Conservation (phyloP, 2,797 vertebrate species). For the Sebastes trivittatus region DNA sequence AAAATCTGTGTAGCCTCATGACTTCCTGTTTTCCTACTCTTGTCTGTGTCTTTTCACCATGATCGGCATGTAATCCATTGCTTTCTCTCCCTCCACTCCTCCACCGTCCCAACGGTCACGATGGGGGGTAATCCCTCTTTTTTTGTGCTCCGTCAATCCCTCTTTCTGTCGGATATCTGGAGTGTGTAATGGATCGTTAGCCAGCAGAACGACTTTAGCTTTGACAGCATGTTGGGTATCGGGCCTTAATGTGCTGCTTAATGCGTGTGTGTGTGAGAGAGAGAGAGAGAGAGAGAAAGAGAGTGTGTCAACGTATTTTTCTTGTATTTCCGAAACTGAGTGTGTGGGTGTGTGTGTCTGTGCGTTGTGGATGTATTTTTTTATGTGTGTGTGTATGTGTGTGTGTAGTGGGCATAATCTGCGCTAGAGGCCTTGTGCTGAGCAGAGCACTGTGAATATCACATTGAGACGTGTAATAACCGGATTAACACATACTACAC, state of each 20-base stretch:
- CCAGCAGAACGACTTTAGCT: conserved; percentile 69
- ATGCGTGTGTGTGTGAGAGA: conserved; percentile 32
- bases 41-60: conserved; percentile 28
- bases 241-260: conserved; percentile 55
- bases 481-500: conserved; percentile 71
- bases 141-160: conserved; percentile 59
- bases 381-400: conserved; percentile 3
- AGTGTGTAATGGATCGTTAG: conserved; percentile 76
- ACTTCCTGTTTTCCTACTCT: conserved; percentile 17
- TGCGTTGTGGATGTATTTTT: neutral
- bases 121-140: conserved; percentile 59
- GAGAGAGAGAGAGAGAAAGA: neutral
- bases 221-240: conserved; percentile 56
- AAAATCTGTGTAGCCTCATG: conserved; percentile 4
- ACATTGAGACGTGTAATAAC: conserved; percentile 74
- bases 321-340: conserved; percentile 27
- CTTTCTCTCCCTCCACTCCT: conserved; percentile 19
- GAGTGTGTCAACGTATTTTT: conserved; percentile 25
- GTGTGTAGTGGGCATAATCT: conserved; percentile 63
- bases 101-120: conserved; percentile 31
- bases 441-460: conserved; percentile 69
- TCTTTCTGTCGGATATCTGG: conserved; percentile 45
- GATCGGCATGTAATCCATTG: conserved; percentile 56
- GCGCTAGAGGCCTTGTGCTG: conserved; percentile 71
- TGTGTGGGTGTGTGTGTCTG: conserved; percentile 29